Conservation (phyloP, 2,113 vertebrate species). For the Protomyctophum bolini region DNA sequence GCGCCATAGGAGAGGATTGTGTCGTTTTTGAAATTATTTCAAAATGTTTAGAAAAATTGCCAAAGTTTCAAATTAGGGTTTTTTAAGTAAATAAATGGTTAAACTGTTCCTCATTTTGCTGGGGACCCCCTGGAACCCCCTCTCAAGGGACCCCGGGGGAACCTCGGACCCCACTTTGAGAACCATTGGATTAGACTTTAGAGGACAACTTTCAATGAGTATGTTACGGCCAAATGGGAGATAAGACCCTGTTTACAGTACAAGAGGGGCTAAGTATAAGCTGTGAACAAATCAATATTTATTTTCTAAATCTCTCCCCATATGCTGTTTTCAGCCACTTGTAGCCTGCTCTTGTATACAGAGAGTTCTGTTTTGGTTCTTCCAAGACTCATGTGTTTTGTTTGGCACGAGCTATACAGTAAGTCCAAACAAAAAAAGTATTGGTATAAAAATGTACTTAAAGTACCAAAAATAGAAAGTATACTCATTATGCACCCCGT, state of each 20-base stretch:
- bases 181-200: neutral
- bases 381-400: neutral
- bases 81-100: neutral
- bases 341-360: neutral
- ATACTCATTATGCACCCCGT: neutral
- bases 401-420: neutral
- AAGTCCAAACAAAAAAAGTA: neutral
- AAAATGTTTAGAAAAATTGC: no score
- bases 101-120: neutral
- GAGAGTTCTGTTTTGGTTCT: neutral
- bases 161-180: no score
- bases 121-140: no score
- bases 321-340: conserved; percentile 15
- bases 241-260: conserved; percentile 25
- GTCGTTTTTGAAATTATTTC: no score
- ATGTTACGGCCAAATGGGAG: conserved; percentile 22
- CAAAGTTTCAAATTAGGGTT: no score
- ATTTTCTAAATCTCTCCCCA: conserved; percentile 28
- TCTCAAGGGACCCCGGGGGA: no score
- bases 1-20: no score
- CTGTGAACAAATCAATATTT: conserved; percentile 60
- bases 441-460: neutral
- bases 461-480: neutral
- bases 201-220: conserved; percentile 57
- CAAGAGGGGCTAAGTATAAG: conserved; percentile 37